phyloP scores from a whole-genome alignment of 2,888 invertebrate species.

The Lasioglossum marginatum region DNA sequence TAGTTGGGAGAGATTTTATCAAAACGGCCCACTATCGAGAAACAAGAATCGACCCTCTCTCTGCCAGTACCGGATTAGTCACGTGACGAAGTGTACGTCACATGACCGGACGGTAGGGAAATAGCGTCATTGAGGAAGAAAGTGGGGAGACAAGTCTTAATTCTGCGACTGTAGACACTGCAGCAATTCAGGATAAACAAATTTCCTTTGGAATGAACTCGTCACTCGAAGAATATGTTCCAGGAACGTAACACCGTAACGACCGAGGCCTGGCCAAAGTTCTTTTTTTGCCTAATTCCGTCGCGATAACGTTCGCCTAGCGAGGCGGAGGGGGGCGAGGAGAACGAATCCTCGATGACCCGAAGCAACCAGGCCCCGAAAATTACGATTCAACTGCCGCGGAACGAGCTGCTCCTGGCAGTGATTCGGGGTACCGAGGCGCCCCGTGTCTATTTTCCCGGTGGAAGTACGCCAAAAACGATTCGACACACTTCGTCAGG shows the following conservation, averaged over 20 bases:
- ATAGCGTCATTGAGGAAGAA: too few species aligned
- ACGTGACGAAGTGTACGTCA: too few species aligned
- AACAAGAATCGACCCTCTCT: too few species aligned
- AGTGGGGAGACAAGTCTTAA: too few species aligned
- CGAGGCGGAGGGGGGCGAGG: too few species aligned
- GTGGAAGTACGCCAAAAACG: constrained; percentile 67
- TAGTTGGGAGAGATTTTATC: too few species aligned
- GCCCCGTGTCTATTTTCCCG: constrained; percentile 64
- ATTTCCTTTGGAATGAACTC: background rate
- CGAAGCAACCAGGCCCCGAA: constrained; percentile 35
- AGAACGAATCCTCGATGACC: background rate
- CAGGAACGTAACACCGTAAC: constrained; percentile 6
- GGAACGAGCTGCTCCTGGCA: constrained; percentile 48
- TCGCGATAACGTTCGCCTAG: background rate
- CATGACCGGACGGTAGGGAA: too few species aligned
- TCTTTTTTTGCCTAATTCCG: constrained; percentile 23
- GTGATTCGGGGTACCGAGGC: constrained; percentile 42
- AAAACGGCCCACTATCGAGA: too few species aligned
- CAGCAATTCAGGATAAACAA: background rate
- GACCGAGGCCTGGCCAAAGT: constrained; percentile 7
- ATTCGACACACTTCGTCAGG: constrained; percentile 62
- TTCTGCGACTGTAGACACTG: too few species aligned
- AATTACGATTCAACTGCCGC: constrained; percentile 43
- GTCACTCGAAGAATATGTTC: background rate
- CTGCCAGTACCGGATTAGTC: too few species aligned